Evolutionary conservation across 2,797 vertebrate species (phyloP).

Genomic region (Microtus obscurus): DNA sequence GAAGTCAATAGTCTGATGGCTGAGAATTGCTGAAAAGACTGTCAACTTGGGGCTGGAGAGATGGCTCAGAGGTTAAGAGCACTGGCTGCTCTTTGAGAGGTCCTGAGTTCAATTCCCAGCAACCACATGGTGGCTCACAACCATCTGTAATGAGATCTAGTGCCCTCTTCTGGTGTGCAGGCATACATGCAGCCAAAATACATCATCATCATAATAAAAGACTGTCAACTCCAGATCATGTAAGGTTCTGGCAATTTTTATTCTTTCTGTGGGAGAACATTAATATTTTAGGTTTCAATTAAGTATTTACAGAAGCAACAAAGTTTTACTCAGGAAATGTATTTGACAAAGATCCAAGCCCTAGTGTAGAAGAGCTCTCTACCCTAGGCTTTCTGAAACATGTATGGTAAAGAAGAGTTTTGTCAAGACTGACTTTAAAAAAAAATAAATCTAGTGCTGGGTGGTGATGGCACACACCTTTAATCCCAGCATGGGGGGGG

Average conservation of each 20-base stretch:
- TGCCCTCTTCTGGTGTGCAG: too few species aligned
- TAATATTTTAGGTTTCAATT: constrained; percentile 59
- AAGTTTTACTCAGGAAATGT: constrained; percentile 56
- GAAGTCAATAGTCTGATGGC: not conserved
- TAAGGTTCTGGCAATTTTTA: not conserved
- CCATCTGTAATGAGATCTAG: too few species aligned
- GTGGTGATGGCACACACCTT: too few species aligned
- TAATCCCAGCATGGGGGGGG: too few species aligned
- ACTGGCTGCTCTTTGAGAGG: too few species aligned
- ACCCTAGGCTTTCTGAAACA: constrained; percentile 15
- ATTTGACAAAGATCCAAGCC: not conserved
- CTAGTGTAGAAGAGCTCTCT: not conserved
- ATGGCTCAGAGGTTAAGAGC: too few species aligned
- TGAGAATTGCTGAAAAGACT: not conserved
- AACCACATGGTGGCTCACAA: too few species aligned
- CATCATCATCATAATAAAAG: not conserved
- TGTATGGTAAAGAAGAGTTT: not conserved
- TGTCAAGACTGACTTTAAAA: not conserved
- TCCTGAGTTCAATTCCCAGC: too few species aligned
- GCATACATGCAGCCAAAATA: too few species aligned
- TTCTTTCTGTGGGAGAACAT: not conserved
- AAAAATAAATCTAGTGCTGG: not conserved
- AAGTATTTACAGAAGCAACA: constrained; percentile 59
- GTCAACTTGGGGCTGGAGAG: too few species aligned
- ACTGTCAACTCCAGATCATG: not conserved